Conservation (phyloP, 2,113 vertebrate genomes). For the Holacanthus passer region DNA sequence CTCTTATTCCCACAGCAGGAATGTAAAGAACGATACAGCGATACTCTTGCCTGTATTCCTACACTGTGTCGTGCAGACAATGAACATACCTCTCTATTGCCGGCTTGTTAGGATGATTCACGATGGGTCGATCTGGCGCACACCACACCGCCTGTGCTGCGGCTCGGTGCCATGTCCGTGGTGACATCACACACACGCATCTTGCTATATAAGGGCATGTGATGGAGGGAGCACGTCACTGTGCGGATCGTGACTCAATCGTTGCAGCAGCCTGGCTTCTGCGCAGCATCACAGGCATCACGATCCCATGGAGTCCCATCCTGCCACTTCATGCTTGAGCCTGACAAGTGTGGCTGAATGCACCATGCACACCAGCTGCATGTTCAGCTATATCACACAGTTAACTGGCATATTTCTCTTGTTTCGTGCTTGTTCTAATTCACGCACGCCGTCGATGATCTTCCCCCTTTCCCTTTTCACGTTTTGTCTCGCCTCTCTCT, state of each 20-base stretch:
- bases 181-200: constrained; percentile 45
- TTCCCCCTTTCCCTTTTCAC: not conserved
- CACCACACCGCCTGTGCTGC: constrained; percentile 8
- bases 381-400: constrained; percentile 7
- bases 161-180: constrained; percentile 17
- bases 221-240: constrained; percentile 43
- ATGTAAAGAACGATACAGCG: constrained; percentile 6
- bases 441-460: not conserved
- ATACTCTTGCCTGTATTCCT: constrained; percentile 21
- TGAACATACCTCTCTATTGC: constrained; percentile 35
- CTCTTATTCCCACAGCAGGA: constrained; percentile 55
- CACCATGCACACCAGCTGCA: constrained; percentile 37
- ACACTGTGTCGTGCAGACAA: constrained; percentile 12
- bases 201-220: constrained; percentile 35
- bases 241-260: constrained; percentile 48
- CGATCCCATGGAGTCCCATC: constrained; percentile 11
- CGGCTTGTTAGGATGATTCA: constrained; percentile 56
- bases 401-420: not conserved
- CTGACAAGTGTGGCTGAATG: constrained; percentile 37
- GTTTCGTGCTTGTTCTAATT: not conserved
- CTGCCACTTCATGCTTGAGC: constrained; percentile 20
- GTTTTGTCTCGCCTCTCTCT: constrained; percentile 14
- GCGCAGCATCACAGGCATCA: constrained; percentile 40
- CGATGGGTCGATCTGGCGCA: constrained; percentile 33
- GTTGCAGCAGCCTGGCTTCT: constrained; percentile 39